phyloP scores from a whole-genome alignment of 2,113 vertebrate genomes.

The Ranitomeya imitator region DNA sequence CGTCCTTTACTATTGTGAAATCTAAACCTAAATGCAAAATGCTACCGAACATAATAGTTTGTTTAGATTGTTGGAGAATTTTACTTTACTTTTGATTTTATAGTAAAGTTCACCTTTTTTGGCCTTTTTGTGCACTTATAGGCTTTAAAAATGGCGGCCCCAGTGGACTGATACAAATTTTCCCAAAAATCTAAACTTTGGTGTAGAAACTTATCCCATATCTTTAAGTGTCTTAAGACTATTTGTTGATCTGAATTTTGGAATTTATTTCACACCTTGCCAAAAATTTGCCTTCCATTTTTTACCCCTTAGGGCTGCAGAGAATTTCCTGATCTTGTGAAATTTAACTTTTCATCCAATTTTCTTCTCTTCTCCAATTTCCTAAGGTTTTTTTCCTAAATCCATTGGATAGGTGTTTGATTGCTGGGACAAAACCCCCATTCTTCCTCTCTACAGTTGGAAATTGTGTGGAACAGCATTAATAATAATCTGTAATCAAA shows the following conservation, averaged over 20 bases:
- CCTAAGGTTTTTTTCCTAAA: neutral
- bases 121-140: neutral
- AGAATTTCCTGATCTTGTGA: neutral
- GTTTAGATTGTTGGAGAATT: neutral
- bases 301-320: neutral
- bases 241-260: conserved; percentile 1
- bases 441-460: too few relatives aligned
- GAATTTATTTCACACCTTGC: neutral
- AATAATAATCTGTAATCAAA: too few relatives aligned
- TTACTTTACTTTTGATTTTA: neutral
- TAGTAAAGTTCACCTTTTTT: neutral
- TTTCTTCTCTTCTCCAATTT: conserved; percentile 8
- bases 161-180: too few relatives aligned
- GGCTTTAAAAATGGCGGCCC: neutral
- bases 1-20: neutral
- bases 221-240: neutral
- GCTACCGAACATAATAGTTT: neutral
- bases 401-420: too few relatives aligned
- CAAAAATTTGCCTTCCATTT: conserved; percentile 5
- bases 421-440: too few relatives aligned
- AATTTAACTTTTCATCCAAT: neutral
- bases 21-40: neutral
- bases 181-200: neutral
- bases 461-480: too few relatives aligned
- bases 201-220: neutral